Evolutionary conservation across 1,140 invertebrate genomes (phyloP), one percentile per base, ranked within the genome.

Genomic region (Drosophila equinoxialis): DNA sequence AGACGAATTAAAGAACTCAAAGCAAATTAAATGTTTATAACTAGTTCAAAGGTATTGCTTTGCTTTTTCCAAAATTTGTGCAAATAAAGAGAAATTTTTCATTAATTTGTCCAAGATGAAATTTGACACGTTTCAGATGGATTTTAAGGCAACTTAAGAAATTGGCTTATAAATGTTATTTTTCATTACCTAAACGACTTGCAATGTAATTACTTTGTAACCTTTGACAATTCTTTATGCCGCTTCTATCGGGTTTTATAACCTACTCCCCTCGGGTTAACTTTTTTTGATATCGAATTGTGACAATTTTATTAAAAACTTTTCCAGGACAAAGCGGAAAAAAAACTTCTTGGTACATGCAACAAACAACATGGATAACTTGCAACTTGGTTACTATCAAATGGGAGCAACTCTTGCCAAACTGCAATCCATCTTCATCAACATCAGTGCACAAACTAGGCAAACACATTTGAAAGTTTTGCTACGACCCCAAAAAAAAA

Each of bases 371-470:
- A 51, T 23, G 45, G 45, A 51, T 51, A 51, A 51, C 45, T 51
- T 51, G 45, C 45, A 45, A 42, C 62, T 76, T 77, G 20, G 20
- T 41, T 41, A 45, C 61, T 68, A 74, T 23, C 20, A 64, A 48
- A 48, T 17, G 14, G 45, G 7, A 23, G 45, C 7, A 59, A 59
- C 57, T 59, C 57, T 59, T 59, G 33, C n/a, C 71, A 80, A 89
- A 89, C 73, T 87, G 77, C 84, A 89, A 84, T 89, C 89, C 80
- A 89, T 89, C 84, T 89, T 84, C 84, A 89, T 89, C 75, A 78
- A 61, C 73, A 77, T 73, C 62, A 80, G 17, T 51, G 45, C 17
- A 51, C 45, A 51, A 51, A 58, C 30, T 37, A 58, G 75, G 35
- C 68, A 39, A 63, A 69, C 45, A 51, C 23, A 64, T 62, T 68